These are phyloP conservation scores for Bombyx mori DNA, from an alignment of 1,140 invertebrate species.

Conservation along the genomic window ASM3026992v2 NC_085107.1:11445001-11445500, in stretches of 20 bases:
- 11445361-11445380: slow-evolving; percentile 24
- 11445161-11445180: slow-evolving; percentile 23
- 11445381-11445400: slow-evolving; percentile 60
- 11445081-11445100: slow-evolving; percentile 45
- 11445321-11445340: slow-evolving; percentile 45
- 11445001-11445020: slow-evolving; percentile 49
- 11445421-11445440: slow-evolving; percentile 68
- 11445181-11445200: slow-evolving; percentile 18
- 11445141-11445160: slow-evolving; percentile 40
- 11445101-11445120: slow-evolving; percentile 31
- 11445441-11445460: slow-evolving; percentile 67
- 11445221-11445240: slow-evolving; percentile 25
- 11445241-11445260: slow-evolving; percentile 17
- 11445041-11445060: slow-evolving; percentile 46
- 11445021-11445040: slow-evolving; percentile 45
- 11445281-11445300: slow-evolving; percentile 57
- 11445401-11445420: slow-evolving; percentile 65
- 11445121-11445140: slow-evolving; percentile 40
- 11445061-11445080: slow-evolving; percentile 46
- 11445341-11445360: slow-evolving; percentile 18
- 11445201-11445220: slow-evolving; percentile 27
- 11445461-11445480: slow-evolving; percentile 63
- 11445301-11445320: slow-evolving; percentile 62
- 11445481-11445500: slow-evolving; percentile 32
- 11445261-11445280: slow-evolving; percentile 56